These are phyloP conservation scores for Lampropteryx suffumata DNA, from an alignment of 2,888 invertebrate genomes.

Conservation along the genomic window DNA sequence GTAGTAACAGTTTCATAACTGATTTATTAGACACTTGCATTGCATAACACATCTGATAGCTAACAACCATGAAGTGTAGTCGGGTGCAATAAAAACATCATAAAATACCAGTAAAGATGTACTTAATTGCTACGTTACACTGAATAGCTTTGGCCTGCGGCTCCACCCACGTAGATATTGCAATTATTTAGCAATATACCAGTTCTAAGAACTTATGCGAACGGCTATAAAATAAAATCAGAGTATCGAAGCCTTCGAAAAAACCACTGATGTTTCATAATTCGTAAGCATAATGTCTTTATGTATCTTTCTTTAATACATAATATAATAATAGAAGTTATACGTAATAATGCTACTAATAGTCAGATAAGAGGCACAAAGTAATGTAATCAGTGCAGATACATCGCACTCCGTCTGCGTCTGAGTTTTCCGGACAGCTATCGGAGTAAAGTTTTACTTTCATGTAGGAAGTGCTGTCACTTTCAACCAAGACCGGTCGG, in stretches of 20 bases:
- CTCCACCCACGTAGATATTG: background rate
- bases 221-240: too few species aligned
- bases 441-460: conserved; percentile 74
- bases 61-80: conserved; percentile 42
- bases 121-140: conserved; percentile 34
- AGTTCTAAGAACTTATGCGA: too few species aligned
- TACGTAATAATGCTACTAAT: too few species aligned
- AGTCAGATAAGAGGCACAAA: conserved; percentile 22
- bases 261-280: too few species aligned
- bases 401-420: conserved; percentile 29
- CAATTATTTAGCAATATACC: too few species aligned
- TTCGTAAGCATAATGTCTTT: too few species aligned
- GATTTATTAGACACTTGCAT: conserved; percentile 50
- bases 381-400: conserved; percentile 26
- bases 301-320: too few species aligned
- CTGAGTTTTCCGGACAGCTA: conserved; percentile 65
- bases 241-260: too few species aligned
- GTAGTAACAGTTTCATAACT: conserved; percentile 35
- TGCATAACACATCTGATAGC: conserved; percentile 45
- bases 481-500: conserved; percentile 78
- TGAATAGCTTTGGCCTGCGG: background rate
- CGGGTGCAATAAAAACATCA: conserved; percentile 49
- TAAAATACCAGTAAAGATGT: conserved; percentile 45
- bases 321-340: too few species aligned
- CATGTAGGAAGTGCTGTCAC: conserved; percentile 81